Evolutionary conservation across 1,140 invertebrate genomes (phyloP), one percentile per base, ranked within the genome.

Genomic region (Himalopsyche phryganea): DNA sequence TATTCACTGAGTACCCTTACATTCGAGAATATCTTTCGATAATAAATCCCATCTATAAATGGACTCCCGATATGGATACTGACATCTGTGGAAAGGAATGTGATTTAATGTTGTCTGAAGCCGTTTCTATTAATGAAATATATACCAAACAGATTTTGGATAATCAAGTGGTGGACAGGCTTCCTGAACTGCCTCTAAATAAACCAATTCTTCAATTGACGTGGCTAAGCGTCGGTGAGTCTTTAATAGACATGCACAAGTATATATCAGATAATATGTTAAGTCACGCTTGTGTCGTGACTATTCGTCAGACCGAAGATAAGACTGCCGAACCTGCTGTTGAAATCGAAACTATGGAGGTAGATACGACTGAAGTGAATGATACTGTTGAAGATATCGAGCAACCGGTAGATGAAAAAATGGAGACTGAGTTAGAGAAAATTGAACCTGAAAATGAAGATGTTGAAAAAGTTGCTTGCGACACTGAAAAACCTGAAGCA

Each of bases 1-100:
- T 94, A 64, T 87, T 85, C 66, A 80, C 83, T 64, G 77, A 84
- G 56, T 84, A 86, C 71, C 87, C 87, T 14, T 83, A 82, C 46
- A 78, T 92, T 40, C 77, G 76, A 67, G 80, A 86, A 42, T 84
- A 85, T 67, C 84, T 87, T 66, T 81, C 82, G 67, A 67, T 80
- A 14, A 81, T 85, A 36, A 86, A 89, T 69, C 79, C 80, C 35
- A 78, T 88, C 40, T 87, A 84, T 77, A 80, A 78, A 66, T 79
- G 80, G 68, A 80, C 83, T 68, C 80, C 81, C 15, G 71, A 76
- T 4, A 66, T 82, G 23, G 76, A 81, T 66, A 75, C 71, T 1
- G 71, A 78, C 35, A 80, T 83, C 59, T 80, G 86, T 70, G 73
- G 80, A 65, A 69, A 75, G 40, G 79, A 83, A 50, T 81, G 80